Percentiles rank a stretch among this genome's conserved stretches.
Conservation (phyloP, 2,113 vertebrate genomes). For the Burhinus oedicnemus region DNA sequence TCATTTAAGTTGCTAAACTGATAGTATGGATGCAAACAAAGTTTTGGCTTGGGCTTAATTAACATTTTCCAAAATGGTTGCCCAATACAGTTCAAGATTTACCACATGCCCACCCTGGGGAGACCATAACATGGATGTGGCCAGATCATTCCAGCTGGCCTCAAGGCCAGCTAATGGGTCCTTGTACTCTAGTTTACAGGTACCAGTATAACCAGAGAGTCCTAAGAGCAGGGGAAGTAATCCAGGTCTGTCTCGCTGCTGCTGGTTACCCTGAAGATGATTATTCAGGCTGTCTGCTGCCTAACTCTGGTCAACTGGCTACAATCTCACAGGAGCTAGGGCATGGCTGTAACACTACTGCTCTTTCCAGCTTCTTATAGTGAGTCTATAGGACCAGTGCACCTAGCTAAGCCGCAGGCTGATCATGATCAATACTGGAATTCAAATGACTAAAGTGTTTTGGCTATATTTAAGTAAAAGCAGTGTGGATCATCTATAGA, state of each 20-base stretch:
- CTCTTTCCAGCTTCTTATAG: neutral
- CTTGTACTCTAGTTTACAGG: neutral
- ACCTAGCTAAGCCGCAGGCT: neutral
- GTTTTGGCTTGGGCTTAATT: neutral
- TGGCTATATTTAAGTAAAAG: neutral
- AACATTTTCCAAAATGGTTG: neutral
- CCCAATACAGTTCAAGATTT: neutral
- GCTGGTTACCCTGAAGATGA: neutral
- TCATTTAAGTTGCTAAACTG: neutral
- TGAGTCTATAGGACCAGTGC: neutral
- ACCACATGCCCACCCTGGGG: neutral
- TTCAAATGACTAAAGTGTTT: neutral
- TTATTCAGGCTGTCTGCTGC: neutral
- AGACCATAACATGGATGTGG: neutral
- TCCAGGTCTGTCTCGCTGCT: neutral
- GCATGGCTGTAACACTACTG: neutral
- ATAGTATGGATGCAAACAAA: neutral
- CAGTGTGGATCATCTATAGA: accelerated
- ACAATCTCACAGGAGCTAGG: neutral
- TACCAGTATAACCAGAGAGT: neutral
- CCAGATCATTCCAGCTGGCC: neutral
- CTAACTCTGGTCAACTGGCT: neutral
- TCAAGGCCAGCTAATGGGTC: neutral
- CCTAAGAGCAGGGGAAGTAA: neutral
- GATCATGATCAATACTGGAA: neutral